Evolutionary conservation across 2,888 invertebrate genomes (phyloP), one percentile per base, ranked within the genome.

Genomic region (Arge pagana): DNA sequence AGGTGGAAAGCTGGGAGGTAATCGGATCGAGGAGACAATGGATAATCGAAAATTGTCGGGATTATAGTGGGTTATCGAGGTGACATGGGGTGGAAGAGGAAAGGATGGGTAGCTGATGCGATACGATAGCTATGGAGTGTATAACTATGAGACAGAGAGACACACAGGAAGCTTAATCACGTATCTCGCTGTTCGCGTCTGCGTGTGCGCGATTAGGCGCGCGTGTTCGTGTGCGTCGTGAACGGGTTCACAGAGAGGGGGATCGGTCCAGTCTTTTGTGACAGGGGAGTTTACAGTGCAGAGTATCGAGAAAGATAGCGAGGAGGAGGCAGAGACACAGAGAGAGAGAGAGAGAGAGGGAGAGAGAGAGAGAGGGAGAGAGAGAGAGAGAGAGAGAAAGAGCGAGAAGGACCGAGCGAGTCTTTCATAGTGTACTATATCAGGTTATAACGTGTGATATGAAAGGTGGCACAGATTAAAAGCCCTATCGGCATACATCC

Each of bases 381-480:
- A 8, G 33, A 16, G 26, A 26, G 23, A n/a, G 41, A 19, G 51
- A 45, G 45, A 43, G 40, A 35, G 36, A 37, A 48, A 53, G 48
- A n/a, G 48, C 52, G 40, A 26, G 52, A 50, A 53, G 30, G 55
- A 60, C 52, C 57, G 54, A 55, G 55, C 18, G 42, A 42, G 30
- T 42, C 30, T 15, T 42, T 30, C 11, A 7, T 19, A 31, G 19
- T 30, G 42, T 42, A 31, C 30, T 42, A 19, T 28, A 42, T 42
- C 42, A 67, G 68, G 70, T 68, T 70, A 68, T 65, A 63, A 62
- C 67, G 61, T 35, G 28, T 45, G 35, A 45, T 45, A 45, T 35
- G 45, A 35, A 75, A 75, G 75, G 75, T 75, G 75, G 75, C 73
- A 74, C 68, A 74, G 73, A 75, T 75, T 75, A 69, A 68, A 66